These are phyloP conservation scores for Bryconaethiops microstoma DNA, from an alignment of 2,797 vertebrate species.

Conservation along the genomic window DNA sequence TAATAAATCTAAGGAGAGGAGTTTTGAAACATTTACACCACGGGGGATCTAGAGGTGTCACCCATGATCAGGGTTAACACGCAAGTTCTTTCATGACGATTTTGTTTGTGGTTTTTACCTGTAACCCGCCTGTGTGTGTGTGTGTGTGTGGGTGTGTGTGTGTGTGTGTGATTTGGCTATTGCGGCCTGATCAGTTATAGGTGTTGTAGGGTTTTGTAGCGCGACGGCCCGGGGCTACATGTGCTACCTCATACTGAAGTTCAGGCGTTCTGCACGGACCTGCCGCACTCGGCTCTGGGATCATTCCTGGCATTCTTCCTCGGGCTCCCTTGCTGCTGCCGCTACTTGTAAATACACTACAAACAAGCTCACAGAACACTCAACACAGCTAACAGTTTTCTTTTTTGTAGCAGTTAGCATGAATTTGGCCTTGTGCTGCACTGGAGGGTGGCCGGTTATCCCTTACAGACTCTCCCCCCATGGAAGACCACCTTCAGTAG, in stretches of 20 bases:
- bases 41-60: no score
- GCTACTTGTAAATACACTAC: slow-evolving; percentile 15
- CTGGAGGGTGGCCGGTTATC: not conserved
- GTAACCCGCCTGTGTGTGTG: not conserved
- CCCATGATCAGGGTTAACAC: no score
- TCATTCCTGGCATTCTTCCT: slow-evolving; percentile 80
- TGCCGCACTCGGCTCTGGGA: slow-evolving; percentile 71
- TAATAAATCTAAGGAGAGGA: no score
- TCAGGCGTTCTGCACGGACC: slow-evolving; percentile 80
- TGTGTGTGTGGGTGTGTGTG: no score
- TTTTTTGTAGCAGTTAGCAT: not conserved
- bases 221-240: slow-evolving; percentile 68
- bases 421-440: not conserved
- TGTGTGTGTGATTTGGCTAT: not conserved
- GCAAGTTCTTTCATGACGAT: not conserved
- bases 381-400: slow-evolving; percentile 9
- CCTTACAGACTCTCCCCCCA: not conserved
- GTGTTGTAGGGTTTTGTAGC: not conserved
- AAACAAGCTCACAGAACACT: slow-evolving; percentile 46
- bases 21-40: no score
- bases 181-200: slow-evolving; percentile 27
- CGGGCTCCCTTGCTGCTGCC: slow-evolving; percentile 61
- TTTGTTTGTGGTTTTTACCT: not conserved
- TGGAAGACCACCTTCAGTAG: not conserved
- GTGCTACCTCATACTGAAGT: slow-evolving; percentile 71